Conservation (phyloP, 2,113 vertebrate genomes). For the Centrocercus urophasianus region DNA sequence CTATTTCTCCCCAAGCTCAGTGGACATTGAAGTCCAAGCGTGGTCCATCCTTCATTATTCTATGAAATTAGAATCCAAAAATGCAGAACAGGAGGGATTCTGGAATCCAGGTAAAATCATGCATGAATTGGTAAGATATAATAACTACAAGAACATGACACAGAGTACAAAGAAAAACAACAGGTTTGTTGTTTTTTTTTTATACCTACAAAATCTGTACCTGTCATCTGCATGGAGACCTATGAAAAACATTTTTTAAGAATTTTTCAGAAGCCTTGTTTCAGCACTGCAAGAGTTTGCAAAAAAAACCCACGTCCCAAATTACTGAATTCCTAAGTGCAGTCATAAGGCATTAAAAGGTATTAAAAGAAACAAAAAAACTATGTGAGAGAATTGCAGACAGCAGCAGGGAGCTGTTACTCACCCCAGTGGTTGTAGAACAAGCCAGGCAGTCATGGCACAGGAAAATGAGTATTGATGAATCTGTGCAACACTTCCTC, state of each 20-base stretch:
- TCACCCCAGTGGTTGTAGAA: not conserved
- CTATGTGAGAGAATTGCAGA: not conserved
- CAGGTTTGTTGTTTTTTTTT: not conserved
- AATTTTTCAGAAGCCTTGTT: constrained; percentile 11
- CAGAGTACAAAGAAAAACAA: not conserved
- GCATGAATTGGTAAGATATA: not conserved
- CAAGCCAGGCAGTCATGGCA: constrained; percentile 10
- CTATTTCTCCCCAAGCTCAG: not conserved
- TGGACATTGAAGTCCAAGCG: not conserved
- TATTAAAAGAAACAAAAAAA: not conserved
- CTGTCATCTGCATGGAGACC: not conserved
- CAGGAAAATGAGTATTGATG: constrained; percentile 22
- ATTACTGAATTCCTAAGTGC: not conserved
- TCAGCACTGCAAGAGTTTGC: not conserved
- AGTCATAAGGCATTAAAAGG: not conserved
- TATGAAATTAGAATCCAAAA: not conserved
- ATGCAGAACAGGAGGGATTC: not conserved
- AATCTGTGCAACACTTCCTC: constrained; percentile 40
- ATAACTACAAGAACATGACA: not conserved
- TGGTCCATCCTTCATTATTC: not conserved
- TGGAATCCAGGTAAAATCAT: not conserved
- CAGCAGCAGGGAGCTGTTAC: constrained; percentile 34
- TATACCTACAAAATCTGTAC: not conserved
- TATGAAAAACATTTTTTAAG: not conserved
- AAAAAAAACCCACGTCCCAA: not conserved